Evolutionary conservation across 2,797 vertebrate species (phyloP), one percentile per base, ranked within the genome.

Genomic region (Anas bahamensis): DNA sequence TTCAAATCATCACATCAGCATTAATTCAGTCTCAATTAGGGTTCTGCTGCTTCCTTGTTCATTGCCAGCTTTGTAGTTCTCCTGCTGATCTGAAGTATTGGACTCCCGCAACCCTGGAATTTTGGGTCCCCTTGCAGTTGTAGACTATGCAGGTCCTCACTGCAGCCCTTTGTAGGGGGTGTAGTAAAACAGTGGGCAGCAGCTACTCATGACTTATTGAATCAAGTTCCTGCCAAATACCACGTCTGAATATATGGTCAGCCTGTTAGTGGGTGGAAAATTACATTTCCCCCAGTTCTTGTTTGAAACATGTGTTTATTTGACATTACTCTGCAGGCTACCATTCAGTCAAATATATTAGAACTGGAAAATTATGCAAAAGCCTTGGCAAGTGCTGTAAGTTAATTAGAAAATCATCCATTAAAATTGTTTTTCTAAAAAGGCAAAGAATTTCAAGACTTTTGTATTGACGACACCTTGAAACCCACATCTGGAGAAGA

Each of bases 261-360:
- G 46, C 56, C 55, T 86, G 90, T 50, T 65, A 89, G 48, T 33
- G 17, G 9, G 2, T 77, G 56, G 71, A 97, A 96, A 94, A 84
- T 89, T 89, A 91, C 68, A 85, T 93, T 94, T 96, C 79, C 76
- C 79, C 26, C 39, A 86, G 50, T 44, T 94, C 68, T 91, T 69
- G 26, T 91, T 88, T 79, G 74, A 93, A 92, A 63, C 78, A 80
- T 28, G 56, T 2, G 2, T 94, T 95, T 89, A 89, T 91, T 86
- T 92, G 70, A 95, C 31, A 44, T 53, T 87, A 69, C 59, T 88
- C 41, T 2, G 4, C 50, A 95, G 70, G 64, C 70, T 76, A 60
- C 46, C 91, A 73, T 82, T 91, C 74, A 71, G 65, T 59, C 35
- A 90, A 79, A 57, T 71, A 80, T 37, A 85, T 93, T 75, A 91